These are phyloP conservation scores for Plebejus melissa DNA, from an alignment of 2,888 invertebrate species.

Conservation along the genomic window DNA sequence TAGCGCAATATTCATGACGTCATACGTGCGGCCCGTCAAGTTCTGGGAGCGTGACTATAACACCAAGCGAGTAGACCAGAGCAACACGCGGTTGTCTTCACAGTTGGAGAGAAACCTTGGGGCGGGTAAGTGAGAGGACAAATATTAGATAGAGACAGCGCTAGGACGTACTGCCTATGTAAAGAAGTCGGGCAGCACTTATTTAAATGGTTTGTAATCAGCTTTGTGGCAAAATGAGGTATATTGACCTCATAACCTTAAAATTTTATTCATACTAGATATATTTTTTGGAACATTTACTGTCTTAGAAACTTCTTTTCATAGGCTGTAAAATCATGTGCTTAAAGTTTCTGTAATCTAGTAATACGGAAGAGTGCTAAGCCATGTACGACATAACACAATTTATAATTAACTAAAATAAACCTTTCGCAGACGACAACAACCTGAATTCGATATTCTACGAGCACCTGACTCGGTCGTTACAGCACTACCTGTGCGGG, in stretches of 20 bases:
- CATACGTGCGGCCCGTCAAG: slow-evolving; percentile 98
- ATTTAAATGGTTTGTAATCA: too few species aligned
- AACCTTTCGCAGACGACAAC: slow-evolving; percentile 88
- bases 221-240: too few species aligned
- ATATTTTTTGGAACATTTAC: too few species aligned
- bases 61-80: slow-evolving; percentile 97
- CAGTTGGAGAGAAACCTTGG: slow-evolving; percentile 96
- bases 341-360: too few species aligned
- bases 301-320: too few species aligned
- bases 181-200: too few species aligned
- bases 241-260: too few species aligned
- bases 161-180: not conserved
- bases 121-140: slow-evolving; percentile 53
- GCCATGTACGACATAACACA: too few species aligned
- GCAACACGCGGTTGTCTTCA: slow-evolving; percentile 95
- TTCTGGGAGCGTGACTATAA: slow-evolving; percentile 99
- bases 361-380: too few species aligned
- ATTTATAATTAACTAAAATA: too few species aligned
- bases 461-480: slow-evolving; percentile 96
- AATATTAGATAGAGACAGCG: not conserved
- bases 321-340: too few species aligned
- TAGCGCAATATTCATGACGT: slow-evolving; percentile 98
- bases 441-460: slow-evolving; percentile 99
- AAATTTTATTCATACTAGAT: too few species aligned
- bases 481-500: slow-evolving; percentile 97